Conservation (phyloP, 2,113 vertebrate genomes). For the Orientallactaga bullata region DNA sequence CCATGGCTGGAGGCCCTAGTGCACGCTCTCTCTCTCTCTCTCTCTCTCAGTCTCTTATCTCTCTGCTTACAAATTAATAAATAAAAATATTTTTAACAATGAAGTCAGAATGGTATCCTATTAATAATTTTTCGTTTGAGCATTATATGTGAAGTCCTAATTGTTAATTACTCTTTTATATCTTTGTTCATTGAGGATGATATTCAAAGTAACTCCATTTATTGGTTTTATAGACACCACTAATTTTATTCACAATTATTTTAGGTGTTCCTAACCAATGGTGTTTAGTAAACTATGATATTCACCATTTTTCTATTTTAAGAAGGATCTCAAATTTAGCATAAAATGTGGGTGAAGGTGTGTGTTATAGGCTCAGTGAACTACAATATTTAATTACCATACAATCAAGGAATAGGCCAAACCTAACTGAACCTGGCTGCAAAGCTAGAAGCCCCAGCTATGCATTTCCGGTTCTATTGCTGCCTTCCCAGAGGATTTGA, state of each 20-base stretch:
- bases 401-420: neutral
- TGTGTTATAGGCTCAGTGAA: neutral
- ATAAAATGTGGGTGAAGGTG: neutral
- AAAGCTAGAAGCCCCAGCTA: neutral
- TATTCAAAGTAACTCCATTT: neutral
- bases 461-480: neutral
- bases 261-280: neutral
- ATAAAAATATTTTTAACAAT: too few species aligned
- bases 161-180: neutral
- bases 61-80: too few species aligned
- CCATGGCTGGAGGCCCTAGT: too few species aligned
- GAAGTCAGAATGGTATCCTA: neutral
- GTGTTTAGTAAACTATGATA: neutral
- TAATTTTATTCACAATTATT: neutral
- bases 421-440: neutral
- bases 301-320: neutral
- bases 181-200: neutral
- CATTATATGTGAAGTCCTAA: neutral
- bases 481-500: neutral
- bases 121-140: neutral
- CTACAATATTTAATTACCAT: neutral
- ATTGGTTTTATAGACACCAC: neutral
- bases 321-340: conserved; percentile 8
- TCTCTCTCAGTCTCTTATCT: too few species aligned
- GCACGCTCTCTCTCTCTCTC: too few species aligned